Evolutionary conservation across 1,140 invertebrate species (phyloP).

Genomic region (Drosophila mayri): DNA sequence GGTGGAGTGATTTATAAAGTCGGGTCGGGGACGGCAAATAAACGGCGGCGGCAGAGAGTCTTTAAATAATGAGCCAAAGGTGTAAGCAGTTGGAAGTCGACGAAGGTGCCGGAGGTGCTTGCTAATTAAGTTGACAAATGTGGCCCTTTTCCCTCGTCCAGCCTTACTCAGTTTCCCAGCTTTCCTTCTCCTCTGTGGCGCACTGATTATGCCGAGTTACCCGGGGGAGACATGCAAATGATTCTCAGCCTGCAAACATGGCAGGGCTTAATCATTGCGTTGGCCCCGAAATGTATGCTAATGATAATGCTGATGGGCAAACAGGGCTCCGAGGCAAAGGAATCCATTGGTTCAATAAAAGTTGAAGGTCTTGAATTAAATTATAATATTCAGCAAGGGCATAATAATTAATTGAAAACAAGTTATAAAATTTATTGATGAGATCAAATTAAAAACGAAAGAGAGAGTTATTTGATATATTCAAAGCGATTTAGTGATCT

Average conservation of each 20-base stretch:
- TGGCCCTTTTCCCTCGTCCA: slow-evolving; percentile 16
- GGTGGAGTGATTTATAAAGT: slow-evolving; percentile 45
- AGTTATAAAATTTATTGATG: too few species aligned
- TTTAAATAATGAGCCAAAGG: slow-evolving; percentile 75
- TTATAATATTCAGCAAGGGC: too few species aligned
- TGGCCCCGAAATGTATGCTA: slow-evolving; percentile 21
- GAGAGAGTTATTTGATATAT: too few species aligned
- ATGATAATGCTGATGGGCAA: slow-evolving; percentile 15
- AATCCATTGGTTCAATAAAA: neutral
- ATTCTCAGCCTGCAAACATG: slow-evolving; percentile 47
- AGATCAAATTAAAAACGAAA: too few species aligned
- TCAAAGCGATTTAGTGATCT: too few species aligned
- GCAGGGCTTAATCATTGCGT: slow-evolving; percentile 37
- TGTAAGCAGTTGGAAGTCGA: slow-evolving; percentile 59
- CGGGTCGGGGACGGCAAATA: slow-evolving; percentile 36
- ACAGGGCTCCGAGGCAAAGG: neutral
- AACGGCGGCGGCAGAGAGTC: slow-evolving; percentile 29
- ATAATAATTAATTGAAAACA: too few species aligned
- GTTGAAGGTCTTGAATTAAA: neutral
- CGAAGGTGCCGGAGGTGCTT: slow-evolving; percentile 15
- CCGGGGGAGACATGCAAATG: slow-evolving; percentile 50
- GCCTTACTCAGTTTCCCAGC: neutral
- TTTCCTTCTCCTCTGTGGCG: neutral
- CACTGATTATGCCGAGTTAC: slow-evolving; percentile 47
- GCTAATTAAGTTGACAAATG: slow-evolving; percentile 80